Evolutionary conservation across 2,888 invertebrate species (phyloP), one percentile per base, ranked within the genome.

Genomic region (Acleris cristana): DNA sequence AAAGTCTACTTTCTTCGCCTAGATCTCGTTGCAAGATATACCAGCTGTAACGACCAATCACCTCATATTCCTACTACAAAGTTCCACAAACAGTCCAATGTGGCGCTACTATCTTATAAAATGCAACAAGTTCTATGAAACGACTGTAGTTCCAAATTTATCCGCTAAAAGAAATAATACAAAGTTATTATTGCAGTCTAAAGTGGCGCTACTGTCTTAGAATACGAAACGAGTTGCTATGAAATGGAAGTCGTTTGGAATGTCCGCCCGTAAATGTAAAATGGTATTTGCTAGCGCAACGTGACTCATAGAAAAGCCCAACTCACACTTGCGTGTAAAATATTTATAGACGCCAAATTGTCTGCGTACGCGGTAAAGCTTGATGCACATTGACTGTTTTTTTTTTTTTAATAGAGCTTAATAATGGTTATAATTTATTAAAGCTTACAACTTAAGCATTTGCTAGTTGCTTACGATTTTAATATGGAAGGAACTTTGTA

Each of bases 241-340:
- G 53, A 54, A 58, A 40, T 12, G 18, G 5, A 2, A 48, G 14
- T 58, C 58, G 58, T 58, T 58, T 34, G 4, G n/a, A 49, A 30
- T 54, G 12, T 19, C 54, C 63, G 79, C 8, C 69, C 61, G 69
- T 65, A 70, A 57, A 45, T 64, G 68, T 73, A 74, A 69, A 79
- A 80, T 84, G 79, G 75, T 70, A 70, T 69, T 40, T 12, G 70
- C 23, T 71, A 73, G 80, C 76, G 82, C 86, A 79, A 80, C 76
- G 81, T 92, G 92, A 92, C 76, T 92, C 92, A 92, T 78, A 73
- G 90, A 83, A 82, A 88, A 90, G 76, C 75, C 90, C 90, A 71
- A 74, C 76, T 61, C 83, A 82, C 82, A 82, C 85, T 83, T 18
- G 40, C 48, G 16, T 49, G n/a, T 10, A 56, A 23, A 40, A 18